phyloP scores from a whole-genome alignment of 2,888 invertebrate genomes.

The Ryuthela nishihirai region DNA sequence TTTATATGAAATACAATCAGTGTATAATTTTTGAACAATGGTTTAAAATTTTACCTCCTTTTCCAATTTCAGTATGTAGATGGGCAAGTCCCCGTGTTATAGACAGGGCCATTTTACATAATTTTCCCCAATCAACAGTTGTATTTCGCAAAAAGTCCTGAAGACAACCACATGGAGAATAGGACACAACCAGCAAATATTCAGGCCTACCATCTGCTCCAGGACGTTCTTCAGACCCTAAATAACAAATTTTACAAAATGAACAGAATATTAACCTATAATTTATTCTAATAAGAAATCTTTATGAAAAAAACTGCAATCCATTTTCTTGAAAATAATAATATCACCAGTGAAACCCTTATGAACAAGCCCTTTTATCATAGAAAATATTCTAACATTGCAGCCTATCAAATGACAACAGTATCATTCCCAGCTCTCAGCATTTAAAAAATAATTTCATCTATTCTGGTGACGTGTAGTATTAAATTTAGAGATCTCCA shows the following conservation, averaged over 20 bases:
- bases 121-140: slow-evolving; percentile 65
- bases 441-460: no score
- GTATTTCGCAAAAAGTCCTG: slow-evolving; percentile 69
- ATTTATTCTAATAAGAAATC: neutral
- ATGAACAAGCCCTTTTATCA: no score
- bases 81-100: slow-evolving; percentile 79
- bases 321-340: no score
- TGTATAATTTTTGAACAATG: no score
- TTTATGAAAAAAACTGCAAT: neutral
- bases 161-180: slow-evolving; percentile 68
- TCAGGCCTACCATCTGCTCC: slow-evolving; percentile 64
- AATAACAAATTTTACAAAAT: slow-evolving; percentile 34
- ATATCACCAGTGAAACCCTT: no score
- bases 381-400: no score
- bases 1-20: no score
- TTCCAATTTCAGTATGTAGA: slow-evolving; percentile 69
- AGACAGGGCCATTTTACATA: slow-evolving; percentile 73
- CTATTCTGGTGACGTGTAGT: no score
- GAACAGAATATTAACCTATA: neutral
- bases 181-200: slow-evolving; percentile 71
- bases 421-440: no score
- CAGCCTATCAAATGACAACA: no score
- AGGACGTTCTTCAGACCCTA: slow-evolving; percentile 67
- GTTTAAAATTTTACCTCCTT: slow-evolving; percentile 61
- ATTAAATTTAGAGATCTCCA: no score